Evolutionary conservation across 1,140 invertebrate species (phyloP), one percentile per base, ranked within the genome.

Genomic region (Melanaphis sacchari): DNA sequence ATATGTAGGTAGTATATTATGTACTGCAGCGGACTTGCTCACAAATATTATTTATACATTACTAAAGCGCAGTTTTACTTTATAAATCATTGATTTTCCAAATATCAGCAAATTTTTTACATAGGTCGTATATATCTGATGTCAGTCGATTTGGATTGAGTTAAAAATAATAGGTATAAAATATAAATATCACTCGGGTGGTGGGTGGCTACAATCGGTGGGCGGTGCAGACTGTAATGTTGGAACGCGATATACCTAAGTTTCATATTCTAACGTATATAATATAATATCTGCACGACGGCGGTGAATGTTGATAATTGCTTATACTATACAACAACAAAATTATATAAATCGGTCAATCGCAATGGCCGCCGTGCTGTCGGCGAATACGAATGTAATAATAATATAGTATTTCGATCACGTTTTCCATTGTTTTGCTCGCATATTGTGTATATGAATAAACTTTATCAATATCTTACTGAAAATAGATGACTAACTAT

Each of bases 341-440:
- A 82, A 36, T 40, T 82, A 82, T 82, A 82, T 82, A 82, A 36
- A 82, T 82, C 22, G 82, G 82, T 40, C 82, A 38, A 84, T 40
- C 84, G 9, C 84, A 26, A 87, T 41, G 40, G 84, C 24, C 41
- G 84, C 40, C 84, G 84, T 15, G 31, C 84, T 43, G 84, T 43
- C 84, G 84, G 40, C 84, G 84, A 84, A 84, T 41, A 84, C 82
- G 38, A 9, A 84, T 84, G 24, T 84, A 84, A 84, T 84, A 40
- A n/a, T 85, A 43, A 85, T 43, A 43, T 87, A 31, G 43, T 38
- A 89, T 52, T 52, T 24, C 46, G 85, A 89, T 89, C 87, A 89
- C 87, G 87, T 89, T 89, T 88, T 52, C 87, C 87, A 89, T 89
- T 89, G 87, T 89, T 89, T 7, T 36, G 24, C 24, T 40, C 9